Percentiles rank a stretch among this genome's conserved stretches.
Evolutionary conservation across 2,797 vertebrate genomes (phyloP).

Genomic region (Menidia menidia): DNA sequence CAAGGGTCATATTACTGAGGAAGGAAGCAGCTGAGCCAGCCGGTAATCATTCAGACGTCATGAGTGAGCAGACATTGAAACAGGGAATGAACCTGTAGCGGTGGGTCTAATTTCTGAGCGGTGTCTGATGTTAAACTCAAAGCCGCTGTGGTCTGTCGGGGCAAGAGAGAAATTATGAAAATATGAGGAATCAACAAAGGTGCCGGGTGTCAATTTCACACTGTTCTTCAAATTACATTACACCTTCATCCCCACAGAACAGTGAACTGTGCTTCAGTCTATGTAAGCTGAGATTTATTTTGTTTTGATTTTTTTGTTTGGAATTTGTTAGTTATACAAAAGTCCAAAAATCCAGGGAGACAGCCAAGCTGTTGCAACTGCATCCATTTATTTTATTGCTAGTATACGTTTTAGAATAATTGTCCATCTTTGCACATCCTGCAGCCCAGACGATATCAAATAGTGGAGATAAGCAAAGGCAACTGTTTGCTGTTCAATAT

Average conservation of each 20-base stretch:
- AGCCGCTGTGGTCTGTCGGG: neutral
- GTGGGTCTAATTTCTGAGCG: neutral
- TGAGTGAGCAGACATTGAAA: neutral
- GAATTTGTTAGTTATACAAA: no score
- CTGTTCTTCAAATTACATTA: neutral
- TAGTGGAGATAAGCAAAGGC: neutral
- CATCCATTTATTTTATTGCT: no score
- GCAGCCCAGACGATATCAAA: neutral
- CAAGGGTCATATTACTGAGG: neutral
- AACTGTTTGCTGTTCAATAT: neutral
- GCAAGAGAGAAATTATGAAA: neutral
- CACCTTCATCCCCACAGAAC: neutral
- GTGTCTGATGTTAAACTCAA: neutral
- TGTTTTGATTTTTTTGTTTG: neutral
- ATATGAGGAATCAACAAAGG: neutral
- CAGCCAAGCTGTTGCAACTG: no score
- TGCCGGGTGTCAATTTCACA: neutral
- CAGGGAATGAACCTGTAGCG: neutral
- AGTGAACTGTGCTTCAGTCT: neutral
- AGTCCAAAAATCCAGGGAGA: neutral
- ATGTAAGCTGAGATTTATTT: neutral
- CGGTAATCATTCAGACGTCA: neutral
- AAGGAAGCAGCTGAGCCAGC: neutral
- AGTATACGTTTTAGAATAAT: neutral
- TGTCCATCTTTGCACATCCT: neutral